A percentile compares a stretch with the other conserved stretches of the same genome.
Evolutionary conservation across 2,113 vertebrate genomes (phyloP).

Genomic region (Ageneiosus marmoratus): DNA sequence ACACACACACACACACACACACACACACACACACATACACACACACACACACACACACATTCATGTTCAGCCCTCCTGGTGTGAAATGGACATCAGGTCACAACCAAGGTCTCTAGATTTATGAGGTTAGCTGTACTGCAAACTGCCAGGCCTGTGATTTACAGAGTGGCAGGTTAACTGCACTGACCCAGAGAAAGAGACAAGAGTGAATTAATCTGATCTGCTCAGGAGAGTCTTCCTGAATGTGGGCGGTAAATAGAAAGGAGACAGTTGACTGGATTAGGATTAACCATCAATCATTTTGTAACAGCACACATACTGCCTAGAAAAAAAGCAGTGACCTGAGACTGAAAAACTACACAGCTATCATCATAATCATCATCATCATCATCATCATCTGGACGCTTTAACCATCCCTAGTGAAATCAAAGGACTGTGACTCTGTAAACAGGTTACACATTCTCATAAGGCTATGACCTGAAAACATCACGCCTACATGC

Average conservation of each 20-base stretch:
- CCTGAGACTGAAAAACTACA: neutral
- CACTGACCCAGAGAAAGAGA: slow-evolving; percentile 32
- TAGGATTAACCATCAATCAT: neutral
- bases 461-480: slow-evolving; percentile 13
- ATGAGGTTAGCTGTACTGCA: slow-evolving; percentile 38
- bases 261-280: neutral
- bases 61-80: neutral
- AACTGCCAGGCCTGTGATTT: slow-evolving; percentile 35
- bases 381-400: neutral
- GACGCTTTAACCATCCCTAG: neutral
- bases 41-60: no score
- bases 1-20: no score
- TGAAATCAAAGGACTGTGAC: neutral
- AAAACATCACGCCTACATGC: slow-evolving; percentile 13
- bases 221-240: slow-evolving; percentile 1
- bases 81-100: neutral
- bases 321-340: neutral
- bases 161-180: slow-evolving; percentile 42
- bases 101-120: slow-evolving; percentile 25
- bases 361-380: neutral
- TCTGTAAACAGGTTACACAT: neutral
- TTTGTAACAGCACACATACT: neutral
- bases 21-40: slow-evolving; percentile 31
- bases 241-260: neutral
- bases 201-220: slow-evolving; percentile 35